Conservation (phyloP, 2,888 invertebrate species). For the Diadromus collaris region DNA sequence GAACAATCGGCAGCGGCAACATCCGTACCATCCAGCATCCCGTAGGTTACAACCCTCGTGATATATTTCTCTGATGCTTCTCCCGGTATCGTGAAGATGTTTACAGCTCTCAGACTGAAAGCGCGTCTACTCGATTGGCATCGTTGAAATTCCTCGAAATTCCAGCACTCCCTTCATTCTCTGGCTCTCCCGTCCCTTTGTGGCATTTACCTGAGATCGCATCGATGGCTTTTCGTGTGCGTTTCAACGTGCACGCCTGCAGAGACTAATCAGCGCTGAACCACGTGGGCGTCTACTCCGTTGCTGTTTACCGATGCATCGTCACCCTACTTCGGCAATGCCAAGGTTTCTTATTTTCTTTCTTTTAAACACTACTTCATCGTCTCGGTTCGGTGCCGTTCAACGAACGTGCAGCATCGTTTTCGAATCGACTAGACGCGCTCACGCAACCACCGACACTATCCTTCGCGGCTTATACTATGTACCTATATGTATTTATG, state of each 20-base stretch:
- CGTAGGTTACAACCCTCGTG: slow-evolving; percentile 14
- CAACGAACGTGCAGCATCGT: slow-evolving; percentile 26
- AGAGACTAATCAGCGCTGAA: neutral
- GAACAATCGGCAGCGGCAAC: neutral
- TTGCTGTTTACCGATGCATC: slow-evolving; percentile 13
- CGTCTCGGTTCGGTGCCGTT: slow-evolving; percentile 34
- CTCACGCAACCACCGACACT: slow-evolving; percentile 29
- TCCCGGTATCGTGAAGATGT: slow-evolving; percentile 24
- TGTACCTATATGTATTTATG: neutral
- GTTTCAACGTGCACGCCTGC: neutral
- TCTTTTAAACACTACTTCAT: neutral
- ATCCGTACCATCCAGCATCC: slow-evolving; percentile 9
- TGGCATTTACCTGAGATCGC: slow-evolving; percentile 17
- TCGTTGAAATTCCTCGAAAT: slow-evolving; percentile 33
- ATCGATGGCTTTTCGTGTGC: neutral
- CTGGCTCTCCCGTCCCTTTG: slow-evolving; percentile 30
- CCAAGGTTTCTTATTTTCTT: slow-evolving; percentile 16
- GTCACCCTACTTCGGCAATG: slow-evolving; percentile 30
- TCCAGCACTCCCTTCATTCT: slow-evolving; percentile 10
- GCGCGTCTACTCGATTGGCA: slow-evolving; percentile 28
- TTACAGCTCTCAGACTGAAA: slow-evolving; percentile 10
- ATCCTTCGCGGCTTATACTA: slow-evolving; percentile 5
- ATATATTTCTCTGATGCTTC: neutral
- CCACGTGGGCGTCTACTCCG: neutral
- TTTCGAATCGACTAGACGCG: slow-evolving; percentile 38